A percentile compares a stretch with the other conserved stretches of the same genome.
Evolutionary conservation across 2,113 vertebrate genomes (phyloP).

Genomic region (Rafetus swinhoei): DNA sequence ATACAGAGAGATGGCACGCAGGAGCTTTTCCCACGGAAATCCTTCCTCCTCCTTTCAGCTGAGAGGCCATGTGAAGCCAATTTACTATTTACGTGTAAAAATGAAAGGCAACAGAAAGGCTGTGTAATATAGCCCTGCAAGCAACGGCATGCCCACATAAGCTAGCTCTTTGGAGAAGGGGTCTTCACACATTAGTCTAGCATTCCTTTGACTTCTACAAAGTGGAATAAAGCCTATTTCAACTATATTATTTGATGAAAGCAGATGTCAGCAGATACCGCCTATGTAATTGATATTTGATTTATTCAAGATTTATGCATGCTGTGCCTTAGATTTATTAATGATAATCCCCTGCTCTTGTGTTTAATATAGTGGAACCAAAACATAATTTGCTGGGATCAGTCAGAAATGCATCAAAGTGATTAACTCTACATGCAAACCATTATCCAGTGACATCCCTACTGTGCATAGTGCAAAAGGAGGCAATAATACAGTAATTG

Average conservation of each 20-base stretch:
- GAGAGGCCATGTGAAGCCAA: constrained; percentile 4
- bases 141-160: constrained; percentile 36
- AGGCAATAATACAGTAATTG: constrained; percentile 89
- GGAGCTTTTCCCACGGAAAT: constrained; percentile 22
- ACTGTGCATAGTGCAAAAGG: constrained; percentile 86
- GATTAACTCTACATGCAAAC: constrained; percentile 92
- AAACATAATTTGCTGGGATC: constrained; percentile 91
- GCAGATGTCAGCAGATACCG: constrained; percentile 86
- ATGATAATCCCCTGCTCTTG: constrained; percentile 89
- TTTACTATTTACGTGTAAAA: constrained; percentile 55
- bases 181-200: constrained; percentile 58
- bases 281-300: constrained; percentile 91
- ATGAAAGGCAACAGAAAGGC: constrained; percentile 23
- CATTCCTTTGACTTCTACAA: constrained; percentile 78
- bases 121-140: constrained; percentile 45
- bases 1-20: not conserved
- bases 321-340: constrained; percentile 90
- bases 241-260: constrained; percentile 90
- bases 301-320: constrained; percentile 92
- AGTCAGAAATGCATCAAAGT: constrained; percentile 90
- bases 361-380: constrained; percentile 91
- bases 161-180: constrained; percentile 58
- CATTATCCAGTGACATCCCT: constrained; percentile 88
- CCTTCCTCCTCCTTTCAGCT: not conserved
- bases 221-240: constrained; percentile 85